Evolutionary conservation across 2,888 invertebrate species (phyloP), one percentile per base, ranked within the genome.

Genomic region (Pseudoips prasinana): DNA sequence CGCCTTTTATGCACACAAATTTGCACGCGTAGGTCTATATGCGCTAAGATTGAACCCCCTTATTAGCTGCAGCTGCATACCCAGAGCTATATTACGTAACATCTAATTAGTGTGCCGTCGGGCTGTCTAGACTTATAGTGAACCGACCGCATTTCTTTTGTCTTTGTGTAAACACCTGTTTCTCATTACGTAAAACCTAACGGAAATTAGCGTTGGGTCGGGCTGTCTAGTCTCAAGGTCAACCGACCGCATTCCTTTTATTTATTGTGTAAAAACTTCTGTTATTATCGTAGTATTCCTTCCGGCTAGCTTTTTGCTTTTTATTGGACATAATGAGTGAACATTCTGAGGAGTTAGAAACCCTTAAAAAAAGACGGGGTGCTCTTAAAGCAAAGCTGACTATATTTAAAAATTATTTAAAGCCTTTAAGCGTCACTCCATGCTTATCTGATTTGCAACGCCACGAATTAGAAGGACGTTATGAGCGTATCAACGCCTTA

Each of bases 321-420:
- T n/a, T n/a, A n/a, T n/a, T n/a, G n/a, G n/a, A n/a, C n/a, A 18
- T 5, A 18, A 18, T 18, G 18, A 18, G 18, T 18, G 4, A 18
- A 18, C 18, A 18, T 18, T 18, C 18, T 5, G 18, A 18, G 18
- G 18, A 18, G 3, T 18, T 18, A 18, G 18, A 18, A 5, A 18
- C 18, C 6, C 18, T 18, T 18, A 26, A 22, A 26, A 33, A 22
- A 17, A 33, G 11, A 17, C 33, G 33, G 4, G 7, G 11, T 22
- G 19, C 33, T 14, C 11, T 33, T 8, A 33, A 33, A 20, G 10
- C 22, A 22, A 33, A 33, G 22, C 8, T 33, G 2, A 33, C 33
- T 17, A 22, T 22, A 17, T 33, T 31, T 31, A 17, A 25, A 6
- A 25, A 31, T 25, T 9, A 25, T 20, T 19, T 31, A 7, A 25